Conservation (phyloP, 2,797 vertebrate genomes). For the Microcaecilia unicolor region DNA sequence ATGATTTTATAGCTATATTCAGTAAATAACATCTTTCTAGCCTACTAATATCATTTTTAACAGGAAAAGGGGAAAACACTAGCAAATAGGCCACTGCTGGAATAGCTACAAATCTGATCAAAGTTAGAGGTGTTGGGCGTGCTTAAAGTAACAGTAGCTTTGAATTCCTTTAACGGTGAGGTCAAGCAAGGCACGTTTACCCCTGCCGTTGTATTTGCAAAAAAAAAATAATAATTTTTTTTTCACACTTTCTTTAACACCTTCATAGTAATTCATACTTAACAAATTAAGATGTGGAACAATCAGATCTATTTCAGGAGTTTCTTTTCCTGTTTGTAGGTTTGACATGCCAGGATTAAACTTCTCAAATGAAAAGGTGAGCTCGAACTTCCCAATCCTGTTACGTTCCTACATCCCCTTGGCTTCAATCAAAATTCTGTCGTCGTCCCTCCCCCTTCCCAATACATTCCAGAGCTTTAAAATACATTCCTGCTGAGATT, state of each 20-base stretch:
- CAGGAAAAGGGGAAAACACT: slow-evolving; percentile 39
- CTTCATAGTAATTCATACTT: not conserved
- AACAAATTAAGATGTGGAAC: not conserved
- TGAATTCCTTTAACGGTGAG: slow-evolving; percentile 63
- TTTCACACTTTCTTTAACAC: not conserved
- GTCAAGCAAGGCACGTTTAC: slow-evolving; percentile 40
- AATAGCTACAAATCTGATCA: slow-evolving; percentile 73
- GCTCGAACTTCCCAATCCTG: too few species aligned
- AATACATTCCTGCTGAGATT: too few species aligned
- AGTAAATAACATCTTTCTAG: too few species aligned
- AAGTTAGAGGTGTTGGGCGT: slow-evolving; percentile 44
- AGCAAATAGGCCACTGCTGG: slow-evolving; percentile 72
- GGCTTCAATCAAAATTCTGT: too few species aligned
- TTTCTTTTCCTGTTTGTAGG: too few species aligned
- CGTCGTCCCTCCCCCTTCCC: too few species aligned
- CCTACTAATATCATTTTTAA: slow-evolving; percentile 60
- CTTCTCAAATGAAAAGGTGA: too few species aligned
- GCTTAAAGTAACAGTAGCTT: slow-evolving; percentile 50
- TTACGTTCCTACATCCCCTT: too few species aligned
- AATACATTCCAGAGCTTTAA: too few species aligned
- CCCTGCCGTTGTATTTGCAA: slow-evolving; percentile 25
- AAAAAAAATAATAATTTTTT: not conserved
- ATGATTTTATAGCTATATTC: too few species aligned
- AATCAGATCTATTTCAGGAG: too few species aligned
- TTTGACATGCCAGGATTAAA: too few species aligned